A percentile compares a stretch with the other conserved stretches of the same genome.
phyloP scores from a whole-genome alignment of 2,797 vertebrate species.

The Betta splendens region DNA sequence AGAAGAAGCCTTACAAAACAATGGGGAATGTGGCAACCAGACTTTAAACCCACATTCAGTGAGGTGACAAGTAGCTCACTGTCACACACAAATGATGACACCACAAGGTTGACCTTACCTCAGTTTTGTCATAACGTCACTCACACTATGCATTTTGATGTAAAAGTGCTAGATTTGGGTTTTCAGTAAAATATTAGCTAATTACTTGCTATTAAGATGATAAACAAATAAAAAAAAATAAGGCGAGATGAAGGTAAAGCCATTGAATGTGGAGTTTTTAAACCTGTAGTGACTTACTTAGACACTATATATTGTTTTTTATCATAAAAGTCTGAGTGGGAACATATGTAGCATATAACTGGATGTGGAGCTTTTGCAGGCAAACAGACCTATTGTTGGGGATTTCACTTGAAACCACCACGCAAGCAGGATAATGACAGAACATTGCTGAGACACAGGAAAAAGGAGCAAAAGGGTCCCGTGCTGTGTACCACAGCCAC shows the following conservation, averaged over 20 bases:
- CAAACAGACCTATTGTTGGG: conserved; percentile 27
- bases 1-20: conserved; percentile 67
- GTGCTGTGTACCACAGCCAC: conserved; percentile 41
- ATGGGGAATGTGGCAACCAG: conserved; percentile 83
- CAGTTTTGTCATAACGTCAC: conserved; percentile 11
- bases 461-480: conserved; percentile 46
- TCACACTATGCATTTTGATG: not conserved
- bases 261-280: not conserved
- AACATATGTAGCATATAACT: not conserved
- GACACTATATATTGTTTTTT: not conserved
- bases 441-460: conserved; percentile 39
- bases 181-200: too few relatives aligned
- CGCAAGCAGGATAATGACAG: conserved; percentile 71
- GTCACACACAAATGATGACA: conserved; percentile 60
- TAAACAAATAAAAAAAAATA: too few relatives aligned
- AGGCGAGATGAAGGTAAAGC: not conserved
- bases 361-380: conserved; percentile 16
- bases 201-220: not conserved
- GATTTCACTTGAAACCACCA: conserved; percentile 41
- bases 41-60: conserved; percentile 73
- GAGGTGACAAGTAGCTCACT: conserved; percentile 65
- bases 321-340: not conserved
- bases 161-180: not conserved
- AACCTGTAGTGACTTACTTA: not conserved
- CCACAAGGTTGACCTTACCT: conserved; percentile 23